Evolutionary conservation across 1,140 invertebrate genomes (phyloP).

Genomic region (Drosophila ananassae): DNA sequence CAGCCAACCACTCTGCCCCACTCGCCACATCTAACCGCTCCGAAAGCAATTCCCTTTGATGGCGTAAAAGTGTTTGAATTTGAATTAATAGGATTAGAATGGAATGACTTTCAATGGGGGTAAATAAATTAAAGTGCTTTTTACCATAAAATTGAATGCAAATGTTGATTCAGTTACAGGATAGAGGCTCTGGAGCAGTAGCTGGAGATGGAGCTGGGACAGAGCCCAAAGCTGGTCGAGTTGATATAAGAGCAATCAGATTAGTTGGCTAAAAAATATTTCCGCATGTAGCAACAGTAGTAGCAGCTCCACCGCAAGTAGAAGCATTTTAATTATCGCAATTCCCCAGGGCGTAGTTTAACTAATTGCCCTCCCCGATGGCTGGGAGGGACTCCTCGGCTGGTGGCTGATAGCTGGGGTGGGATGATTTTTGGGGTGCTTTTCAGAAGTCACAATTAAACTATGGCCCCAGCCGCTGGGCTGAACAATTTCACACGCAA

Average conservation of each 20-base stretch:
- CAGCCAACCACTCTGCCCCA: conserved; percentile 28
- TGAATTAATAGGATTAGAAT: conserved; percentile 78
- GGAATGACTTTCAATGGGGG: conserved; percentile 64
- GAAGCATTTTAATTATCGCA: conserved; percentile 78
- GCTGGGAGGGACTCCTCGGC: conserved; percentile 5
- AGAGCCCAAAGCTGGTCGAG: conserved; percentile 22
- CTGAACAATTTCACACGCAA: conserved; percentile 24
- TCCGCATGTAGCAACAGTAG: conserved; percentile 61
- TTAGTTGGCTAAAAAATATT: conserved; percentile 79
- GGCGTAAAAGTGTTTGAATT: conserved; percentile 54
- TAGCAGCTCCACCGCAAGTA: conserved; percentile 2
- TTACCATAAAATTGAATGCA: conserved; percentile 79
- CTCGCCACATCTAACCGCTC: background rate
- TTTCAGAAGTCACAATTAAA: conserved; percentile 69
- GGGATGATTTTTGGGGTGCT: conserved; percentile 4
- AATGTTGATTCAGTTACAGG: conserved; percentile 64
- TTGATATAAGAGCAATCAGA: conserved; percentile 81
- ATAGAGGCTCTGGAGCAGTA: background rate
- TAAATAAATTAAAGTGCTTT: conserved; percentile 81
- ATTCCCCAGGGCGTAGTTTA: conserved; percentile 74
- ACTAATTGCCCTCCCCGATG: conserved; percentile 68
- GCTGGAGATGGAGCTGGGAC: conserved; percentile 4
- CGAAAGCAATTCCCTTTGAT: conserved; percentile 54
- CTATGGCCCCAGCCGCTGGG: conserved; percentile 60
- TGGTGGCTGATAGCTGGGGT: background rate